Conservation (phyloP, 2,888 invertebrate genomes). For the Nymphalis c-album region DNA sequence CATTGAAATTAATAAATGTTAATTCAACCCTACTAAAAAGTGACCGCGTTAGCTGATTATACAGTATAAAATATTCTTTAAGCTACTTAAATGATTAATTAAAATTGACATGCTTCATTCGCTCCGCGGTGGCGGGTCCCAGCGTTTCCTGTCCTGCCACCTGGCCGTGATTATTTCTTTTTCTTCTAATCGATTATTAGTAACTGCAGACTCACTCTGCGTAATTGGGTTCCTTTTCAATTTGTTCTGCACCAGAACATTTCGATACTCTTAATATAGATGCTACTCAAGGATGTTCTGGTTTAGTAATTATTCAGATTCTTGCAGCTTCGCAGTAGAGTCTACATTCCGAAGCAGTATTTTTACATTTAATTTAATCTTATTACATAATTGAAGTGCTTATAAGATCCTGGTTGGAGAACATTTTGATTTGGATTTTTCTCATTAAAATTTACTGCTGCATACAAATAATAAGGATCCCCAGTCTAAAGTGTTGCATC, state of each 20-base stretch:
- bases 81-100: constrained; percentile 72
- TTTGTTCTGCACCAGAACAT: constrained; percentile 34
- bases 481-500: neutral
- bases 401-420: no score
- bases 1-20: no score
- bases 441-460: neutral
- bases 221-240: constrained; percentile 64
- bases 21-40: constrained; percentile 21
- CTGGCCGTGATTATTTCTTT: constrained; percentile 61
- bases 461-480: constrained; percentile 2
- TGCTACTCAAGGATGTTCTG: neutral
- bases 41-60: constrained; percentile 37
- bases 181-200: constrained; percentile 67
- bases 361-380: no score
- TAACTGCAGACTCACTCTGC: constrained; percentile 70
- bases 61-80: constrained; percentile 54
- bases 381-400: no score
- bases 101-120: constrained; percentile 74
- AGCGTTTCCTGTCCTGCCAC: constrained; percentile 59
- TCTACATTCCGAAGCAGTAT: no score
- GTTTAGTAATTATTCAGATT: no score
- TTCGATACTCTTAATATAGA: constrained; percentile 11
- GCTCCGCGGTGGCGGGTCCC: constrained; percentile 69
- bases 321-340: no score
- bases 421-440: no score